Evolutionary conservation across 2,888 invertebrate genomes (phyloP).

Genomic region (Papilio protenor): DNA sequence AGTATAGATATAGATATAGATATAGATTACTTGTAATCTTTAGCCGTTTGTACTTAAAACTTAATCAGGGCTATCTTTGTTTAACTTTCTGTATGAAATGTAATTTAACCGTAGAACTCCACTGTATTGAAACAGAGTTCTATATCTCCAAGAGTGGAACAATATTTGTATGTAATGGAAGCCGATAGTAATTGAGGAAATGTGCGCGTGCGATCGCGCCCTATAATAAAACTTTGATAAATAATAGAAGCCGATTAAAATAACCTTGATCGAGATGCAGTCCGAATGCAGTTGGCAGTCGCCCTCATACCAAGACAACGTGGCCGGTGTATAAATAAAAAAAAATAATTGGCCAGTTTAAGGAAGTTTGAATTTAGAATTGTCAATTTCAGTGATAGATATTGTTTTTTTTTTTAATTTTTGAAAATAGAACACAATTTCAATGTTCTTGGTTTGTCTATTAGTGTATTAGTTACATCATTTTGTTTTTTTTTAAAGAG

Average conservation of each 20-base stretch:
- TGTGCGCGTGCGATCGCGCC: constrained; percentile 17
- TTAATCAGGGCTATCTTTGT: too few relatives aligned
- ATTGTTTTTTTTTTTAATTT: constrained; percentile 14
- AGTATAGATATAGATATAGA: too few relatives aligned
- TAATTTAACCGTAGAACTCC: too few relatives aligned
- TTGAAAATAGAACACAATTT: neutral
- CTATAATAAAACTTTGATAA: constrained; percentile 62
- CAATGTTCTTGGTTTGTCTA: neutral
- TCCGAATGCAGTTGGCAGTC: constrained; percentile 65
- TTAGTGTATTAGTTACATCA: neutral
- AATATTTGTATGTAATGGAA: too few relatives aligned
- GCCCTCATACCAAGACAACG: constrained; percentile 47
- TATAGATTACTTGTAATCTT: too few relatives aligned
- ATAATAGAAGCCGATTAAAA: constrained; percentile 62
- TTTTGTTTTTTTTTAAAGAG: constrained; percentile 18
- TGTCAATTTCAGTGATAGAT: constrained; percentile 31
- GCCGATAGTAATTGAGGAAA: neutral
- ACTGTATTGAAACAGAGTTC: too few relatives aligned
- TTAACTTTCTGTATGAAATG: too few relatives aligned
- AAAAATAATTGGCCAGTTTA: constrained; percentile 13
- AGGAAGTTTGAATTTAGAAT: constrained; percentile 23
- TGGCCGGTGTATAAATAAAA: constrained; percentile 27
- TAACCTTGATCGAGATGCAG: constrained; percentile 67
- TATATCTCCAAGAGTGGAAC: too few relatives aligned
- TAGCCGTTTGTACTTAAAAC: too few relatives aligned